Conservation (phyloP, 2,797 vertebrate genomes). For the Hypotaenidia philippensis region DNA sequence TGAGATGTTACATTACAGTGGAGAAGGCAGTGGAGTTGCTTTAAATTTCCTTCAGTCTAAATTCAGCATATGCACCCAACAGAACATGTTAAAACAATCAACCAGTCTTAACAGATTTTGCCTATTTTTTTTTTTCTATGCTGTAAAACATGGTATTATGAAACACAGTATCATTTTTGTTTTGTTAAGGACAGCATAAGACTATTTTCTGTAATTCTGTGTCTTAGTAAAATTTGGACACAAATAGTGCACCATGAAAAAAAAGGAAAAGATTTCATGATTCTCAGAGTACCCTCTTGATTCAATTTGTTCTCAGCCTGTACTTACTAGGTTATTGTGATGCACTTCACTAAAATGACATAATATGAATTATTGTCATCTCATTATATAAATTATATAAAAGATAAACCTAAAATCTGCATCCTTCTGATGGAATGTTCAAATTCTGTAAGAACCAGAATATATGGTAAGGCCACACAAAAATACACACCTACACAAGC, state of each 20-base stretch:
- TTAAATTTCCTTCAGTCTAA: background rate
- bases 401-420: background rate
- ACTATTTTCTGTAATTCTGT: background rate
- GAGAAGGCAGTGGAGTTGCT: background rate
- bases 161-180: background rate
- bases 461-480: background rate
- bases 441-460: background rate
- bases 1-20: background rate
- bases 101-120: background rate
- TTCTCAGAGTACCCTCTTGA: background rate
- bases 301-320: background rate
- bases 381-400: background rate
- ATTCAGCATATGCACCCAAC: background rate
- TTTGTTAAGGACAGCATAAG: background rate
- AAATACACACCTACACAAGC: background rate
- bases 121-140: background rate
- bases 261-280: background rate
- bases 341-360: background rate
- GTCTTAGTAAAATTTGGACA: background rate
- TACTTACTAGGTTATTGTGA: background rate
- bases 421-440: background rate
- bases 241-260: background rate
- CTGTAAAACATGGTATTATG: background rate
- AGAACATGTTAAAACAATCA: background rate
- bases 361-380: background rate